phyloP scores from a whole-genome alignment of 2,888 invertebrate genomes.

The Geotrupes spiniger region DNA sequence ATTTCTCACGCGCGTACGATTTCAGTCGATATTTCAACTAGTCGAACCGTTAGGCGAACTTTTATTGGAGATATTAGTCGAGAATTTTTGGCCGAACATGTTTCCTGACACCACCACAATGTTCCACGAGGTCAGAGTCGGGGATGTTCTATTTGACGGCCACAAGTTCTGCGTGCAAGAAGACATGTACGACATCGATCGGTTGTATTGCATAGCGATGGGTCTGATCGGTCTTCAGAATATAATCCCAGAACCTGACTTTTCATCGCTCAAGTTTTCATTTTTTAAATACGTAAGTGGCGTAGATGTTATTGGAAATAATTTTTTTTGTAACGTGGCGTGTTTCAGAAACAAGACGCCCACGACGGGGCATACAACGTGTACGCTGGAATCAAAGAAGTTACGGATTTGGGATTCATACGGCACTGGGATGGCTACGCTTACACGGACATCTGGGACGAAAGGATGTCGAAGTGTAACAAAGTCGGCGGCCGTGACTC shows the following conservation, averaged over 20 bases:
- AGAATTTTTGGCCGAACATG: slow-evolving; percentile 8
- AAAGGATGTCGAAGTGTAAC: slow-evolving; percentile 4
- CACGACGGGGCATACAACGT: slow-evolving; percentile 7
- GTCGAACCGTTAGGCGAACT: background rate
- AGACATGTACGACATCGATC: background rate
- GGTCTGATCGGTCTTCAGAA: background rate
- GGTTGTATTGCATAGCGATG: background rate
- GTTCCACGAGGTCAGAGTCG: slow-evolving; percentile 16
- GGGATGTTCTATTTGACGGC: slow-evolving; percentile 17
- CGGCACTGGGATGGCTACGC: slow-evolving; percentile 6
- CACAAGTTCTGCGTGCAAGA: slow-evolving; percentile 11
- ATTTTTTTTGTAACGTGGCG: background rate
- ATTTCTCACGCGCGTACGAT: background rate
- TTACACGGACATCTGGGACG: slow-evolving; percentile 6
- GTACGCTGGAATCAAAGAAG: slow-evolving; percentile 4
- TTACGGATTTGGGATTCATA: slow-evolving; percentile 4
- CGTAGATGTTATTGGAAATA: too few relatives aligned
- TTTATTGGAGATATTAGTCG: background rate
- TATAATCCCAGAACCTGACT: background rate
- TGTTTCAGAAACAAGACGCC: slow-evolving; percentile 5
- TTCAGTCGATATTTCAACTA: background rate
- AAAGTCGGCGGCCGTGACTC: slow-evolving; percentile 9
- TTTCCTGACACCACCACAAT: slow-evolving; percentile 12
- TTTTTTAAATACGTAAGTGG: slow-evolving; percentile 11
- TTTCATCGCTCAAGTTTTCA: slow-evolving; percentile 7